Percentiles rank a stretch among this genome's conserved stretches.
Conservation (phyloP, 2,888 invertebrate genomes). For the Microdon myrmicae region DNA sequence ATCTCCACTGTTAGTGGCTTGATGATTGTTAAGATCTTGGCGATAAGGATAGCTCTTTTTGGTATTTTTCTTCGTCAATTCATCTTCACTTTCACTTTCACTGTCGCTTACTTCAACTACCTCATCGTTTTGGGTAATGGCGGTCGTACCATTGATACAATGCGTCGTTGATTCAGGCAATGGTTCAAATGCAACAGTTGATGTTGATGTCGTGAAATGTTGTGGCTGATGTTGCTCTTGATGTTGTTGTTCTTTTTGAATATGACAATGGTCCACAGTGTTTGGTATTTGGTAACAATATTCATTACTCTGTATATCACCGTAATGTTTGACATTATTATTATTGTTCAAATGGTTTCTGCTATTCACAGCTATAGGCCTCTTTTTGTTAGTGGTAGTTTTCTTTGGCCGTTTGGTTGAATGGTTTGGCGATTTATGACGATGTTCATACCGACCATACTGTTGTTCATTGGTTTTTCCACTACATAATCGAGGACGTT, state of each 20-base stretch:
- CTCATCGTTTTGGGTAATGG: slow-evolving; percentile 45
- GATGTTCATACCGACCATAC: slow-evolving; percentile 9
- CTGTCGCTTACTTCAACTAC: slow-evolving; percentile 57
- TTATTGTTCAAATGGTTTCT: slow-evolving; percentile 47
- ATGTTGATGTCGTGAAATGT: slow-evolving; percentile 20
- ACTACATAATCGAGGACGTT: slow-evolving; percentile 48
- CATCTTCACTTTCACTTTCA: slow-evolving; percentile 54
- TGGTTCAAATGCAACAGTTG: too few relatives aligned
- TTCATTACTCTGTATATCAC: slow-evolving; percentile 30
- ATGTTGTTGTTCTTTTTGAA: slow-evolving; percentile 27
- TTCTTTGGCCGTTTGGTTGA: slow-evolving; percentile 37
- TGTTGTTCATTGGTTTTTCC: slow-evolving; percentile 26
- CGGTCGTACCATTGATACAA: slow-evolving; percentile 26
- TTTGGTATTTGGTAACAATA: slow-evolving; percentile 30
- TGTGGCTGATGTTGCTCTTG: slow-evolving; percentile 21
- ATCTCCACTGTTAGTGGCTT: slow-evolving; percentile 48
- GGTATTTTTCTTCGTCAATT: slow-evolving; percentile 35
- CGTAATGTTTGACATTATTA: slow-evolving; percentile 47
- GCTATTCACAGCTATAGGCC: slow-evolving; percentile 43
- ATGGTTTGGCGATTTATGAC: slow-evolving; percentile 2
- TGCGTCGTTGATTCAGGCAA: slow-evolving; percentile 38
- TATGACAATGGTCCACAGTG: slow-evolving; percentile 23
- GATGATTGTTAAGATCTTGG: slow-evolving; percentile 31
- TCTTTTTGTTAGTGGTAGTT: slow-evolving; percentile 20
- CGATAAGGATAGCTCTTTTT: slow-evolving; percentile 36